Evolutionary conservation across 2,888 invertebrate species (phyloP).

Genomic region (Cryptocheilus praepositus): DNA sequence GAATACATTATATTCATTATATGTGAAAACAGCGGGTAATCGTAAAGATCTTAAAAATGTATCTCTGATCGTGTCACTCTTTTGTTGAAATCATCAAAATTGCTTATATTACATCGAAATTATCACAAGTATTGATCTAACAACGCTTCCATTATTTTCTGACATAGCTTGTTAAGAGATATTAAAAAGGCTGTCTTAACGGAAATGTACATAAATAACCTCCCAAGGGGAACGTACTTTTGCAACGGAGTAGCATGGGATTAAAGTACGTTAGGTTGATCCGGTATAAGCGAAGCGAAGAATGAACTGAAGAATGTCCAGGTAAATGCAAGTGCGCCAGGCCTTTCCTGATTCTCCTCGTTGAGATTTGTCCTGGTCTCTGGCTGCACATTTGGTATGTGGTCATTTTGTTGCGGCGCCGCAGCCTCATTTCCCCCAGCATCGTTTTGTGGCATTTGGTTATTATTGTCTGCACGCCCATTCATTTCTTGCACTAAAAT

Average conservation of each 20-base stretch:
- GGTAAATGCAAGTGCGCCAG: constrained; percentile 83
- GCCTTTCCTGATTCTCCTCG: constrained; percentile 75
- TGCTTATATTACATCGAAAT: constrained; percentile 27
- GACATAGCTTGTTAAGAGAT: constrained; percentile 11
- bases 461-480: constrained; percentile 63
- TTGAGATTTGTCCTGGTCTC: constrained; percentile 67
- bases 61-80: no score
- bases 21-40: no score
- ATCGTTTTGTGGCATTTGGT: constrained; percentile 61
- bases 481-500: constrained; percentile 61
- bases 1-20: not conserved
- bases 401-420: constrained; percentile 65
- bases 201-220: not conserved
- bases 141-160: constrained; percentile 16
- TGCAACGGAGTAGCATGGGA: constrained; percentile 60
- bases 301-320: constrained; percentile 96
- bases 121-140: constrained; percentile 13
- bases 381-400: constrained; percentile 54
- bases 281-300: constrained; percentile 95
- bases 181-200: not conserved
- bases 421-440: constrained; percentile 49
- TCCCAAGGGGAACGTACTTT: constrained; percentile 33
- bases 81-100: constrained; percentile 25
- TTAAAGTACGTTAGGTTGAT: constrained; percentile 81
- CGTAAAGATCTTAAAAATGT: no score